These are phyloP conservation scores for Aphelocoma californica DNA, from an alignment of 2,797 vertebrate genomes.

Conservation along the genomic window DNA sequence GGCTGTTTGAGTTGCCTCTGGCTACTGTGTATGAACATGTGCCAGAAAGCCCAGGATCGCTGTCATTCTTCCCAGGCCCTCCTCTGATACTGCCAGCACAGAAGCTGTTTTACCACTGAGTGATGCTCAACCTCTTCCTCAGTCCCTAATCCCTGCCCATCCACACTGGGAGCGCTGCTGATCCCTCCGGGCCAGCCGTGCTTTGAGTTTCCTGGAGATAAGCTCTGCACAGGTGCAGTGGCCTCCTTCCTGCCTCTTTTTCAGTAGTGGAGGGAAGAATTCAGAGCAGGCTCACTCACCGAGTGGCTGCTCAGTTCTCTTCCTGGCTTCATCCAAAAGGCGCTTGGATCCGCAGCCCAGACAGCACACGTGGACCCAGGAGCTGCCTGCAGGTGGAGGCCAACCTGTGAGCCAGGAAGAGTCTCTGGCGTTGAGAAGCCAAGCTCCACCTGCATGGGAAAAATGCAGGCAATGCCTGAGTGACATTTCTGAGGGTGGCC, in stretches of 20 bases:
- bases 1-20: neutral
- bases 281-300: slow-evolving; percentile 56
- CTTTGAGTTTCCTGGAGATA: neutral
- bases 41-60: neutral
- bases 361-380: slow-evolving; percentile 83
- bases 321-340: slow-evolving; percentile 72
- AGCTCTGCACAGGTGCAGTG: neutral
- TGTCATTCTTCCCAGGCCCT: neutral
- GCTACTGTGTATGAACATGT: rapidly evolving
- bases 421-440: slow-evolving; percentile 66
- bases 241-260: neutral
- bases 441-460: slow-evolving; percentile 75
- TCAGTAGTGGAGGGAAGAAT: neutral
- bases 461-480: neutral
- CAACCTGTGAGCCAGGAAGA: slow-evolving; percentile 75
- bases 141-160: neutral
- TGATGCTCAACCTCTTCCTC: neutral
- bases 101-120: neutral
- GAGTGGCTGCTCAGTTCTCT: slow-evolving; percentile 67
- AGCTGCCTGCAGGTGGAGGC: slow-evolving; percentile 73
- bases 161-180: rapidly evolving
- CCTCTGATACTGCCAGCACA: neutral
- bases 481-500: neutral
- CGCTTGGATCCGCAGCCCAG: slow-evolving; percentile 78
- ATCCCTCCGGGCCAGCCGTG: neutral